Evolutionary conservation across 2,888 invertebrate species (phyloP).

Genomic region (Platypus cylindrus): DNA sequence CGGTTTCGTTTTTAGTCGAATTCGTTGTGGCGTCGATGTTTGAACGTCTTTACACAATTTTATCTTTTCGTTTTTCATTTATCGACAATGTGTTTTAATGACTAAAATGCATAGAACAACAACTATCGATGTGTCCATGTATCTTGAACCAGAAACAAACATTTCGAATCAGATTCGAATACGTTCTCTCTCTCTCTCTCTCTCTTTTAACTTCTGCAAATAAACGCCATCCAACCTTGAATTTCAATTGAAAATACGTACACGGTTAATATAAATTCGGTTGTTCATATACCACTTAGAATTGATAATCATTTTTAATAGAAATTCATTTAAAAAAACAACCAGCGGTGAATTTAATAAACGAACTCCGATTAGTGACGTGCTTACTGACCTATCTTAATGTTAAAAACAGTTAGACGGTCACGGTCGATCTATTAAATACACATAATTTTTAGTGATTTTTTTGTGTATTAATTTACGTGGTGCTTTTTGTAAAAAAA

Average conservation of each 20-base stretch:
- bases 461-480: constrained; percentile 2
- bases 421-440: constrained; percentile 26
- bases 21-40: constrained; percentile 5
- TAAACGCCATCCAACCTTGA: no score
- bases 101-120: constrained; percentile 4
- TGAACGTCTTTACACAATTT: constrained; percentile 5
- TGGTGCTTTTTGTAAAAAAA: no score
- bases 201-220: no score
- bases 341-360: no score
- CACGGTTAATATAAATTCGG: no score
- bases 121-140: constrained; percentile 3
- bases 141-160: constrained; percentile 4
- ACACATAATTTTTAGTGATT: constrained; percentile 1
- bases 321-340: no score
- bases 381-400: constrained; percentile 31
- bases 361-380: no score
- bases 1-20: constrained; percentile 6
- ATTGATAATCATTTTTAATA: no score
- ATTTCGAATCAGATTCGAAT: constrained; percentile 3
- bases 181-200: constrained; percentile 1
- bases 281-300: no score
- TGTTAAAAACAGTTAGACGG: constrained; percentile 33
- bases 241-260: no score
- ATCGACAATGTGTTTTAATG: constrained; percentile 4
- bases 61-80: no score